Evolutionary conservation across 2,888 invertebrate genomes (phyloP).

Genomic region (Odontocolon sp.): DNA sequence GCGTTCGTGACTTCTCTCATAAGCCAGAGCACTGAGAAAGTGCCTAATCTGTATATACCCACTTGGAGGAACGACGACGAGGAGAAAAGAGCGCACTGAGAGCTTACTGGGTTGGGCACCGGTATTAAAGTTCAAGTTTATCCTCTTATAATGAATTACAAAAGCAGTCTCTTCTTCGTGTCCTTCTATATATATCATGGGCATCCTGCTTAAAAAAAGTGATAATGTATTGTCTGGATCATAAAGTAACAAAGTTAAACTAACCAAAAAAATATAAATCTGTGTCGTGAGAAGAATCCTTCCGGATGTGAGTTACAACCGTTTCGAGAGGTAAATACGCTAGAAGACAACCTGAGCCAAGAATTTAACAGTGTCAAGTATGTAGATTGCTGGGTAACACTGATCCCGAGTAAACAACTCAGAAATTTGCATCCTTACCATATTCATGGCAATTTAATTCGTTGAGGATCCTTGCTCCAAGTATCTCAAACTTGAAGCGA

Average conservation of each 20-base stretch:
- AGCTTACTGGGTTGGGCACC: conserved; percentile 37
- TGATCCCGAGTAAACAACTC: conserved; percentile 73
- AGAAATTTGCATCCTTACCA: conserved; percentile 73
- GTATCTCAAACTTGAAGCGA: conserved; percentile 27
- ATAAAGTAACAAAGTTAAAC: conserved; percentile 37
- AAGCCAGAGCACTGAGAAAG: conserved; percentile 35
- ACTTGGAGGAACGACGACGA: conserved; percentile 44
- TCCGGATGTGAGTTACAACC: conserved; percentile 6
- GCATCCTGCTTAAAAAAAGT: not conserved
- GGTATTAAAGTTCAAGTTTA: conserved; percentile 51
- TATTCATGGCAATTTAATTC: conserved; percentile 77
- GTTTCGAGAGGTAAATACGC: conserved; percentile 22
- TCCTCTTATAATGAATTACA: conserved; percentile 43
- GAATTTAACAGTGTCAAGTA: conserved; percentile 60
- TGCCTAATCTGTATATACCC: conserved; percentile 49
- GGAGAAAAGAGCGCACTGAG: conserved; percentile 29
- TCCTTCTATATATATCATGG: not conserved
- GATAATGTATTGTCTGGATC: no score
- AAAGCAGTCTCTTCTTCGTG: not conserved
- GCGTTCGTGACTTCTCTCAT: conserved; percentile 58
- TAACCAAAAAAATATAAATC: conserved; percentile 21
- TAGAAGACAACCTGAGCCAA: conserved; percentile 5
- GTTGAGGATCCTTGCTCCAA: conserved; percentile 54
- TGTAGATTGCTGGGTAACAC: conserved; percentile 72
- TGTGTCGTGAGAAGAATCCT: not conserved